A percentile compares a stretch with the other conserved stretches of the same genome.
These are phyloP conservation scores for Ormyrus thymus DNA, from an alignment of 2,888 invertebrate genomes.

Conservation along the genomic window DNA sequence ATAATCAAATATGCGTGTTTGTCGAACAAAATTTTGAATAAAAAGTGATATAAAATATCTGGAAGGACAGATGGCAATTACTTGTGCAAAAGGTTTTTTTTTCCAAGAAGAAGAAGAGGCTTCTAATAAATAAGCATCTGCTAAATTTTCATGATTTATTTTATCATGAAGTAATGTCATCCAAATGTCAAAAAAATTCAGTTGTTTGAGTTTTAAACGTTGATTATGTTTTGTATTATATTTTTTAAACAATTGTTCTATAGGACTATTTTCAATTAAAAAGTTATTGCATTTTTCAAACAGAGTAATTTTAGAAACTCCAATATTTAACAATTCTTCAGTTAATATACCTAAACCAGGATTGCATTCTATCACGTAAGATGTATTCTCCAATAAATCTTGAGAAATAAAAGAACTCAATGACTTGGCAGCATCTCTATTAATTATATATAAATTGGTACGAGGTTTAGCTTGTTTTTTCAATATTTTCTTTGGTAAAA, in stretches of 20 bases:
- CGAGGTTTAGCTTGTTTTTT: conserved; percentile 52
- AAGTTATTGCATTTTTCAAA: conserved; percentile 79
- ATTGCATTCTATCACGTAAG: conserved; percentile 81
- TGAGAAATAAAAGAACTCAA: conserved; percentile 73
- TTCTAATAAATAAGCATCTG: conserved; percentile 77
- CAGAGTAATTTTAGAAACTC: conserved; percentile 77
- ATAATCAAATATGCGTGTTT: conserved; percentile 77
- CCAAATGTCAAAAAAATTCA: conserved; percentile 79
- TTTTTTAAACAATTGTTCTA: conserved; percentile 73
- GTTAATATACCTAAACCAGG: conserved; percentile 83
- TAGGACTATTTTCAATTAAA: conserved; percentile 74
- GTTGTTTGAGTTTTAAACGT: conserved; percentile 75
- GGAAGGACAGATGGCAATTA: conserved; percentile 79
- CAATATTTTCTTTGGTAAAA: conserved; percentile 17
- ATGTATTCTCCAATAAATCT: conserved; percentile 67
- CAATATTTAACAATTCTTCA: conserved; percentile 77
- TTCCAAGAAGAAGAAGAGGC: conserved; percentile 75
- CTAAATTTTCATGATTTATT: conserved; percentile 77
- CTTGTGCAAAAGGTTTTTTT: conserved; percentile 77
- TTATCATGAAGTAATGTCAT: conserved; percentile 79
- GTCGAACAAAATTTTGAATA: conserved; percentile 79
- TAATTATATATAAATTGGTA: conserved; percentile 76
- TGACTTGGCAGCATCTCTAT: conserved; percentile 73
- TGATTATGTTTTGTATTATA: conserved; percentile 74
- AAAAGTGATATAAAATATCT: conserved; percentile 80